A percentile compares a stretch with the other conserved stretches of the same genome.
phyloP scores from a whole-genome alignment of 2,888 invertebrate genomes.

The Lasioglossum pauxillum region DNA sequence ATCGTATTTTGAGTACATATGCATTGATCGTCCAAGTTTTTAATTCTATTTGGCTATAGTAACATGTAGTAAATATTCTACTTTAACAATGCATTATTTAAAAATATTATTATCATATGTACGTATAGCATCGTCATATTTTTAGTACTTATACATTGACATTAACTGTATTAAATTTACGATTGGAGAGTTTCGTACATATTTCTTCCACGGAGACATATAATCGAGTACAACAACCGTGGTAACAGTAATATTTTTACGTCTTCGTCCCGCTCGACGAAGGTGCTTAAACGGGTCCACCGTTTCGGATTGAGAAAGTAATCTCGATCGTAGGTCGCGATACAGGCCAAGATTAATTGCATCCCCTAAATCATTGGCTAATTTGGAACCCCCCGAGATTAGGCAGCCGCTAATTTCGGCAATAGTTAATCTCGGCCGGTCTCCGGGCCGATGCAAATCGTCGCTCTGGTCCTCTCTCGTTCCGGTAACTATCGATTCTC shows the following conservation, averaged over 20 bases:
- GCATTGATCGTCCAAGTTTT: too few species aligned
- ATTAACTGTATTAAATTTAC: background rate
- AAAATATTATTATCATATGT: too few species aligned
- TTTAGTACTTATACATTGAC: too few species aligned
- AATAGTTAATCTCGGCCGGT: slow-evolving; percentile 26
- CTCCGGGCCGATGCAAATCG: slow-evolving; percentile 26
- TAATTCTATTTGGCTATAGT: too few species aligned
- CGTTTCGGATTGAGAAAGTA: slow-evolving; percentile 23
- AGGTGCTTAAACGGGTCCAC: background rate
- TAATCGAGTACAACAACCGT: background rate
- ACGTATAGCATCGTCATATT: too few species aligned
- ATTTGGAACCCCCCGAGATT: slow-evolving; percentile 43
- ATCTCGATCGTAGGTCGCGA: slow-evolving; percentile 38
- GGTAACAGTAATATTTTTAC: slow-evolving; percentile 2
- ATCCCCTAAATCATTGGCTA: slow-evolving; percentile 44
- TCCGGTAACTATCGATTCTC: slow-evolving; percentile 34
- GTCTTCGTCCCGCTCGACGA: background rate
- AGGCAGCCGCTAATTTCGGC: slow-evolving; percentile 39
- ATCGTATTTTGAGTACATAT: too few species aligned
- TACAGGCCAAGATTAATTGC: slow-evolving; percentile 40
- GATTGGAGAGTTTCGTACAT: background rate
- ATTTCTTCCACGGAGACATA: background rate
- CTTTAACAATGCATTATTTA: too few species aligned
- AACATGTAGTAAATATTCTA: too few species aligned
- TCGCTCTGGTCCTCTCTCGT: slow-evolving; percentile 20